phyloP scores from a whole-genome alignment of 2,888 invertebrate species.

The Blastobasis adustella region DNA sequence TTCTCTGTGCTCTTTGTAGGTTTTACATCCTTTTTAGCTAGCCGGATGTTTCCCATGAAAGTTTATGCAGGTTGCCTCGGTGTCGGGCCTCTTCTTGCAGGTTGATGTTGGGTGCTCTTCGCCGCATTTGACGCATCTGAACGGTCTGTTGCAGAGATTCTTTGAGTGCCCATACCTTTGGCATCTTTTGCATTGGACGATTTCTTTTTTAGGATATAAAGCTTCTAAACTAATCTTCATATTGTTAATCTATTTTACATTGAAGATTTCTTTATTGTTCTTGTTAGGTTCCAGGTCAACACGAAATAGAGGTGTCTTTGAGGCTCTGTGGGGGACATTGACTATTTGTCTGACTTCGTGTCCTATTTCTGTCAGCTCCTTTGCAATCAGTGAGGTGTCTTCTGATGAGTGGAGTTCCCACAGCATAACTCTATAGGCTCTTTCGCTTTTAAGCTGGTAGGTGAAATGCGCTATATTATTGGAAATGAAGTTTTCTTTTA shows the following conservation, averaged over 20 bases:
- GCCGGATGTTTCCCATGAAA: too few species aligned
- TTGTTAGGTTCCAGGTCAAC: neutral
- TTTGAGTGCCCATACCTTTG: slow-evolving; percentile 17
- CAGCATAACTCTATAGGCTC: too few species aligned
- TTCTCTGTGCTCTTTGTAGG: too few species aligned
- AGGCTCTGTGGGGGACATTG: neutral
- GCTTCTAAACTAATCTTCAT: slow-evolving; percentile 14
- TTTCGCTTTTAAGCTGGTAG: too few species aligned
- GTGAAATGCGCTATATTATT: too few species aligned
- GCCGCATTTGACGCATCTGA: neutral
- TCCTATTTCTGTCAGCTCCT: neutral
- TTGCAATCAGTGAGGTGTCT: neutral
- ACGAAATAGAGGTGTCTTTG: neutral
- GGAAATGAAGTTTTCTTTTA: too few species aligned
- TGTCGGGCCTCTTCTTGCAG: neutral
- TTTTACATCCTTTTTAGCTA: too few species aligned
- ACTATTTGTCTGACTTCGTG: neutral
- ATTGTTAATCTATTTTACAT: slow-evolving; percentile 4
- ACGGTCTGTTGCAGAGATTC: neutral
- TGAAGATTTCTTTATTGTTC: slow-evolving; percentile 5
- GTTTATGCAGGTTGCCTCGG: too few species aligned
- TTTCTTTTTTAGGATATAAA: slow-evolving; percentile 16
- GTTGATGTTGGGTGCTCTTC: neutral
- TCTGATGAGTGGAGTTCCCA: neutral
- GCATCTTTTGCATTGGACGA: slow-evolving; percentile 18